These are phyloP conservation scores for Aurelia sp. DNA, from an alignment of 30 jellyfish, hydroid and myxozoan species.

Conservation along the genomic window DNA sequence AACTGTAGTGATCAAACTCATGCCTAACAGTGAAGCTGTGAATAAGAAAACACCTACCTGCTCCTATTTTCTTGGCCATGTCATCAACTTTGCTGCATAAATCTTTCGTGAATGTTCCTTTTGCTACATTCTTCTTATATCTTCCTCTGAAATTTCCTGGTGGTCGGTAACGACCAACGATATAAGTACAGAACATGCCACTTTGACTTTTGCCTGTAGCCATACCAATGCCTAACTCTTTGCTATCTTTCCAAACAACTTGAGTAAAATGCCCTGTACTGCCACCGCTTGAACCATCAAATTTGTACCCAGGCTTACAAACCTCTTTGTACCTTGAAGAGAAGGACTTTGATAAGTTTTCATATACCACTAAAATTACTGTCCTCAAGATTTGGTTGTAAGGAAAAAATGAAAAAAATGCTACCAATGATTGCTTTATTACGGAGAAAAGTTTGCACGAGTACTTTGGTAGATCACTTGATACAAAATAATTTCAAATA, in stretches of 20 bases:
- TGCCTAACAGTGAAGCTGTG: too few relatives aligned
- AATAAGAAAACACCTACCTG: not conserved
- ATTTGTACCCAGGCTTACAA: conserved; percentile 62
- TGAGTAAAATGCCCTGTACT: conserved; percentile 74
- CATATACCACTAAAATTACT: too few relatives aligned
- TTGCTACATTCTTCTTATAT: conserved; percentile 47
- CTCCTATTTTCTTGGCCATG: conserved; percentile 11
- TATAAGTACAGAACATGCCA: conserved; percentile 69
- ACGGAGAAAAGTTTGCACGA: too few relatives aligned
- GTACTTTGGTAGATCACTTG: too few relatives aligned
- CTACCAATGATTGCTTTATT: too few relatives aligned
- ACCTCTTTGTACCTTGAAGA: conserved; percentile 87
- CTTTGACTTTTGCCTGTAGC: conserved; percentile 49
- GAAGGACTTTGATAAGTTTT: too few relatives aligned
- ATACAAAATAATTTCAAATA: too few relatives aligned
- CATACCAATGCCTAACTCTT: conserved; percentile 73
- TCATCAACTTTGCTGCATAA: conserved; percentile 24
- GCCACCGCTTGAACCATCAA: conserved; percentile 36
- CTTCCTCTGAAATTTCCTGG: conserved; percentile 60
- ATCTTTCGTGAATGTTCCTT: conserved; percentile 42
- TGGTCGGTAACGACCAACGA: conserved; percentile 72
- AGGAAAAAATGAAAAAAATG: too few relatives aligned
- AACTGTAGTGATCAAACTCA: too few relatives aligned
- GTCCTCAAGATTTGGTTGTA: too few relatives aligned
- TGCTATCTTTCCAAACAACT: conserved; percentile 73